A percentile compares a stretch with the other conserved stretches of the same genome.
Conservation (phyloP, 2,113 vertebrate genomes). For the Periophthalmodon schlosseri region DNA sequence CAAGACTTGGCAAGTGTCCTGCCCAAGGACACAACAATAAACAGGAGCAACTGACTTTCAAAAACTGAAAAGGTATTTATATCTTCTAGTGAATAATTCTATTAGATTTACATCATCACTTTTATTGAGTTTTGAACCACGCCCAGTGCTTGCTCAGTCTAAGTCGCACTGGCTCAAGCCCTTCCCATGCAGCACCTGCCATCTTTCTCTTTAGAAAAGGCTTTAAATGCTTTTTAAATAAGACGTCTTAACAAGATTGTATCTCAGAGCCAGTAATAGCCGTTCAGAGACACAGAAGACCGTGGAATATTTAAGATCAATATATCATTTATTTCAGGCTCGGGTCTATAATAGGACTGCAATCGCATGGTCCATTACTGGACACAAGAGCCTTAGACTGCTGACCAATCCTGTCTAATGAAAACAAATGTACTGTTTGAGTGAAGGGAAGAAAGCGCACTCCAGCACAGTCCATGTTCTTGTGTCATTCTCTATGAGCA, state of each 20-base stretch:
- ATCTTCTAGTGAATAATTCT: no score
- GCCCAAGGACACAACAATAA: neutral
- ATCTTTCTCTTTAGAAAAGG: constrained; percentile 19
- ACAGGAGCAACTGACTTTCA: neutral
- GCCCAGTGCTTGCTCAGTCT: neutral
- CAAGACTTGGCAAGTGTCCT: neutral
- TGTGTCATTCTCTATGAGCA: constrained; percentile 44
- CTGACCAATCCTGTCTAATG: constrained; percentile 74
- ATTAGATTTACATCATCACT: no score
- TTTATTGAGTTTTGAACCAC: neutral
- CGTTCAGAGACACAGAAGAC: constrained; percentile 45
- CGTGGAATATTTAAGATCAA: constrained; percentile 71
- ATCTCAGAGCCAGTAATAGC: constrained; percentile 39
- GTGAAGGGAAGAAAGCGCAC: constrained; percentile 55
- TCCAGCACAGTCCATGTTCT: constrained; percentile 43
- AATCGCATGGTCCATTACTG: constrained; percentile 69
- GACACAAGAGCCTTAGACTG: constrained; percentile 63
- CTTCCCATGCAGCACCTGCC: neutral
- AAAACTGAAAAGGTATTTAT: neutral
- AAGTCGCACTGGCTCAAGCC: neutral
- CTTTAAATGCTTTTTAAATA: constrained; percentile 39
- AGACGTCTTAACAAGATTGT: constrained; percentile 30
- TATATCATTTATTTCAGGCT: constrained; percentile 73
- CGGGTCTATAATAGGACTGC: constrained; percentile 65
- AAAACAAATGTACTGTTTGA: constrained; percentile 73